Evolutionary conservation across 2,113 vertebrate genomes (phyloP).

Genomic region (Actinemys pallida): DNA sequence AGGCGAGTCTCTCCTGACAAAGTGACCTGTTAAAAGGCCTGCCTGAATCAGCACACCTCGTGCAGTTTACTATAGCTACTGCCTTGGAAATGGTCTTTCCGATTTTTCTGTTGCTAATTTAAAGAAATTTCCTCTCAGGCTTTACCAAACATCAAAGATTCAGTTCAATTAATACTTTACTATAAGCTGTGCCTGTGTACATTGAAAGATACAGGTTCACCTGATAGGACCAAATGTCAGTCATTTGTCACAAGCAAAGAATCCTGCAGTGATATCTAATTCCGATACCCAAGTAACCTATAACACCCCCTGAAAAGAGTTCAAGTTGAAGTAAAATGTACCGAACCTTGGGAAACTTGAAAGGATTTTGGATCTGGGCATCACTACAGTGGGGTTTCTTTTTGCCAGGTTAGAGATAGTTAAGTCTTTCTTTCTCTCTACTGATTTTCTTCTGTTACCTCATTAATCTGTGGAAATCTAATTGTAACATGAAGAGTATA

Average conservation of each 20-base stretch:
- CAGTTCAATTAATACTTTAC: background rate
- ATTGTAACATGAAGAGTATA: background rate
- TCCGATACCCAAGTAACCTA: background rate
- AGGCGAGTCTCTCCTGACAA: background rate
- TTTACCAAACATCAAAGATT: no score
- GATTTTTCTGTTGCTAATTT: background rate
- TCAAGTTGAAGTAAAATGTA: background rate
- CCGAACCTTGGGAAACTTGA: background rate
- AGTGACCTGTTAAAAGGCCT: background rate
- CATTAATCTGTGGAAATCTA: background rate
- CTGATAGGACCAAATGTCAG: background rate
- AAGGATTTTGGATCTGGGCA: background rate
- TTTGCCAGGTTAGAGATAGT: background rate
- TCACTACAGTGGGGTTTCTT: background rate
- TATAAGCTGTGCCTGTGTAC: background rate
- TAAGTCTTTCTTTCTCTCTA: background rate
- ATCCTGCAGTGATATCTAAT: background rate
- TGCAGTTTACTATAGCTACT: background rate
- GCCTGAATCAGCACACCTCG: background rate
- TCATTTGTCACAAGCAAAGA: background rate
- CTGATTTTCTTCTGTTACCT: background rate
- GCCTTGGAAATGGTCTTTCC: background rate
- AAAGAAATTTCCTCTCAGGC: background rate
- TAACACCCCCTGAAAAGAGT: background rate
- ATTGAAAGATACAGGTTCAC: background rate